A percentile compares a stretch with the other conserved stretches of the same genome.
These are phyloP conservation scores for Heliconius charithonia DNA, from an alignment of 2,888 invertebrate species.

Conservation along the genomic window DNA sequence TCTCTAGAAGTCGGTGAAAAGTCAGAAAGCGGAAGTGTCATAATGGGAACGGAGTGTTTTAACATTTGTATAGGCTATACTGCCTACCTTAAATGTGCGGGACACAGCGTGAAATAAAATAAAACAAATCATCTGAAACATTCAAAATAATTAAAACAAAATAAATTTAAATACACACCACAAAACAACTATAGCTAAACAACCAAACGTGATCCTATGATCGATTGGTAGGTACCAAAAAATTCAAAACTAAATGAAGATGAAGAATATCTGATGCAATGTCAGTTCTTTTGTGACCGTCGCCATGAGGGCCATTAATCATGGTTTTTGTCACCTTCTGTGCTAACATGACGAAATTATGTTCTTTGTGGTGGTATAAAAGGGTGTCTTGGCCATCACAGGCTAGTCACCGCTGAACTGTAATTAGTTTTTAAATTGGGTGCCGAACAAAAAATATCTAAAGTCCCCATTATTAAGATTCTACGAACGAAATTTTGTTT, in stretches of 20 bases:
- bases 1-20: not conserved
- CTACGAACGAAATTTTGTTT: conserved; percentile 68
- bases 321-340: conserved; percentile 77
- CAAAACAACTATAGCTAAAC: not conserved
- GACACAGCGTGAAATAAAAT: not conserved
- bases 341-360: conserved; percentile 79
- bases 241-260: conserved; percentile 38
- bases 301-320: conserved; percentile 75
- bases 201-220: conserved; percentile 11
- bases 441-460: conserved; percentile 71
- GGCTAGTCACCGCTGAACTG: conserved; percentile 74
- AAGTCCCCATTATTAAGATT: conserved; percentile 70
- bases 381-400: conserved; percentile 72
- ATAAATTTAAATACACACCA: not conserved
- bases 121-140: not conserved
- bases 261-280: conserved; percentile 52
- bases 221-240: conserved; percentile 17
- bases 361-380: conserved; percentile 71
- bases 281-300: conserved; percentile 70
- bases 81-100: not conserved
- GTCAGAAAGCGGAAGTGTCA: not conserved
- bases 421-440: conserved; percentile 84
- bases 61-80: not conserved
- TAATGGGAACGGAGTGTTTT: not conserved
- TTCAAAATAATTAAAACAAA: too few relatives aligned